A percentile compares a stretch with the other conserved stretches of the same genome.
phyloP scores from a whole-genome alignment of 2,113 vertebrate species.

The Colossoma macropomum region DNA sequence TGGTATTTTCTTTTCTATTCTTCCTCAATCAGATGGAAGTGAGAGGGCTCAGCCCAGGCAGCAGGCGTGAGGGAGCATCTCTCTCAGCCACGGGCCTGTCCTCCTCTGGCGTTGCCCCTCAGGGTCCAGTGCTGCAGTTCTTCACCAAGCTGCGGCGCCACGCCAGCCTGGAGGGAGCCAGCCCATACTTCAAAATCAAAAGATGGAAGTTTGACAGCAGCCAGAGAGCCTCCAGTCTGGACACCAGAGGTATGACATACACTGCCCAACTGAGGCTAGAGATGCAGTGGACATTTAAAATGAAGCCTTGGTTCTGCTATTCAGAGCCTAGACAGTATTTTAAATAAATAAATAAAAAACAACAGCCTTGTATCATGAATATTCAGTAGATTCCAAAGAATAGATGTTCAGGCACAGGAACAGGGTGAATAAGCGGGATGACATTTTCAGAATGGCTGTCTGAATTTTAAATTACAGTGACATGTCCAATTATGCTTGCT shows the following conservation, averaged over 20 bases:
- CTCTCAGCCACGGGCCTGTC: background rate
- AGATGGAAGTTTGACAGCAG: conserved; percentile 95
- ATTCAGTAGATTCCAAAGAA: no score
- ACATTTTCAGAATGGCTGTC: no score
- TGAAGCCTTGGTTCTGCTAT: conserved; percentile 15
- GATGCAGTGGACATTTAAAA: background rate
- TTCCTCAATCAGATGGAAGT: conserved; percentile 36
- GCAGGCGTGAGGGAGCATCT: conserved; percentile 54
- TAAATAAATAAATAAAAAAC: no score
- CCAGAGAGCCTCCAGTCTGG: conserved; percentile 93
- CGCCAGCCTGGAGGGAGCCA: conserved; percentile 92
- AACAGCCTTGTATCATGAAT: no score
- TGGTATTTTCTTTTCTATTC: background rate
- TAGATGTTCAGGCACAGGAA: no score
- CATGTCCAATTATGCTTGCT: no score
- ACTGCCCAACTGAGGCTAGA: background rate
- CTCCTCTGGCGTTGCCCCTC: conserved; percentile 58
- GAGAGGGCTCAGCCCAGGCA: conserved; percentile 65
- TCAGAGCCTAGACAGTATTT: background rate
- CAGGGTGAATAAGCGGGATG: no score
- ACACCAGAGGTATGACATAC: conserved; percentile 87
- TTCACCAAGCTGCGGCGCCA: conserved; percentile 91
- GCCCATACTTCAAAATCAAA: conserved; percentile 96
- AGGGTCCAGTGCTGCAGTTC: conserved; percentile 87
- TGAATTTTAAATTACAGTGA: no score